Evolutionary conservation across 2,113 vertebrate genomes (phyloP).

Genomic region (Lepus americanus): DNA sequence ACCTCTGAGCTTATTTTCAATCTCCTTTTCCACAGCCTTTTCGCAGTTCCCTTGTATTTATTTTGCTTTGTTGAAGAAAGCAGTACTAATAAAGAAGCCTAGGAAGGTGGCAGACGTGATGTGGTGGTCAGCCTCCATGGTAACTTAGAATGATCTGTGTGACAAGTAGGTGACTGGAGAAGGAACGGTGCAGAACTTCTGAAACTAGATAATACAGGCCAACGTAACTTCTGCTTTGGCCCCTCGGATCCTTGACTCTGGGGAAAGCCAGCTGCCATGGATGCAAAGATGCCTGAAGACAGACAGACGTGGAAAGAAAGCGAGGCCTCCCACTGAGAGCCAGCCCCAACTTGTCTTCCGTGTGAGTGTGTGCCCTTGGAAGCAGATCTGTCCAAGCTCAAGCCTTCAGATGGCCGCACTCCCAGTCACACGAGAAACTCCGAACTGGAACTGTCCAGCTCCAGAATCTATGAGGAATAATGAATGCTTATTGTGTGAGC

Average conservation of each 20-base stretch:
- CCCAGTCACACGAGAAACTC: not conserved
- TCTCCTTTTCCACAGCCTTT: no score
- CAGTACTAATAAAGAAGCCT: not conserved
- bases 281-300: not conserved
- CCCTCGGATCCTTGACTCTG: not conserved
- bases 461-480: not conserved
- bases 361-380: not conserved
- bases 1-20: no score
- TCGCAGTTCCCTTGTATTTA: not conserved
- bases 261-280: not conserved
- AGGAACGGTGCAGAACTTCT: not conserved
- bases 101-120: not conserved
- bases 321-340: not conserved
- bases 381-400: not conserved
- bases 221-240: not conserved
- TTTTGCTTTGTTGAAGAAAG: conserved; percentile 21
- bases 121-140: not conserved
- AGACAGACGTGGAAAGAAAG: not conserved
- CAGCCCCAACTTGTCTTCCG: not conserved
- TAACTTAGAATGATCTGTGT: not conserved
- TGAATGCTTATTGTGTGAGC: not conserved
- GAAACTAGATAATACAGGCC: not conserved
- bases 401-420: not conserved
- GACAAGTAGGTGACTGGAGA: not conserved
- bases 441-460: not conserved